Percentiles rank a stretch among this genome's conserved stretches.
Evolutionary conservation across 2,113 vertebrate species (phyloP).

Genomic region (Tonatia bakeri): DNA sequence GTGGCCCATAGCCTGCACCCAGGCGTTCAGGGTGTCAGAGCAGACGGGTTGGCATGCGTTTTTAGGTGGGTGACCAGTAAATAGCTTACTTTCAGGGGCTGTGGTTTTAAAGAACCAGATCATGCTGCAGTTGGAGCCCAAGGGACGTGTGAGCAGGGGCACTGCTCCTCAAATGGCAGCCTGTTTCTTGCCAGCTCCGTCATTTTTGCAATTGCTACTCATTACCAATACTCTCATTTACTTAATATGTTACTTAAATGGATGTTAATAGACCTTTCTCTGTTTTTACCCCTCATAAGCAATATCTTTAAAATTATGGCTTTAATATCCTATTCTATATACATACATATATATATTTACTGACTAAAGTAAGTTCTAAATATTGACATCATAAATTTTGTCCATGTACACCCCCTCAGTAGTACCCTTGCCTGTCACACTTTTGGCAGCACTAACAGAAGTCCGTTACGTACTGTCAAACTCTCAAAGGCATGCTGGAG

Average conservation of each 20-base stretch:
- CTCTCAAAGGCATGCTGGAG: neutral
- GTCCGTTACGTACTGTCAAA: neutral
- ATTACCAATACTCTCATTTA: neutral
- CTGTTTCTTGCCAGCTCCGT: neutral
- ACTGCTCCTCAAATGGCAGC: neutral
- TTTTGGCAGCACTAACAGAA: neutral
- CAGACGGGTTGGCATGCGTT: neutral
- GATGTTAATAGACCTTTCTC: neutral
- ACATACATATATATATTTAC: neutral
- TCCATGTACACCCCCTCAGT: neutral
- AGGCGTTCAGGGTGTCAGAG: neutral
- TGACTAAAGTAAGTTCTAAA: neutral
- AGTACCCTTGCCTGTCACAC: neutral
- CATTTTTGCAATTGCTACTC: neutral
- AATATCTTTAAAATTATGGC: neutral
- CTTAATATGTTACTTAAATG: neutral
- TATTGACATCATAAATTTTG: neutral
- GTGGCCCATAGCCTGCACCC: no score
- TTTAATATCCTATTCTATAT: neutral
- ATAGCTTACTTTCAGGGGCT: neutral
- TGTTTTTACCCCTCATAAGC: neutral
- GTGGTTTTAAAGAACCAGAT: neutral
- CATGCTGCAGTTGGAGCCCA: neutral
- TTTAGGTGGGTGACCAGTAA: neutral
- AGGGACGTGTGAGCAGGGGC: neutral